Base-by-base conservation (phyloP, 2,888 invertebrate species). In the Merodon equestris region DNA sequence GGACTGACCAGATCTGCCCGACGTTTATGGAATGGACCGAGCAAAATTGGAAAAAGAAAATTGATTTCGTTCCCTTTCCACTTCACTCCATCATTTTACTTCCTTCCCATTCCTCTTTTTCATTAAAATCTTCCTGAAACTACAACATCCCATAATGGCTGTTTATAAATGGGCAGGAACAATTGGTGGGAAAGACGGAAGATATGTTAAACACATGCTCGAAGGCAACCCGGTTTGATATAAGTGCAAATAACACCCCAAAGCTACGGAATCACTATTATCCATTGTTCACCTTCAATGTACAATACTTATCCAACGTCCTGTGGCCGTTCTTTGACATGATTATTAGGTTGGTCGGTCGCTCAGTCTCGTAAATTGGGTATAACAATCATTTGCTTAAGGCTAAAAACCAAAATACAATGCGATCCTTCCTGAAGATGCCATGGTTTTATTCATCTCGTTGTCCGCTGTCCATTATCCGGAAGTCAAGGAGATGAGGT, bases 201-300 rank as follows among this genome's bases (percentile, higher is more conserved):
- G n/a, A n/a, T n/a, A n/a, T n/a, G n/a, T n/a, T 61, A 66, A 72
- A 34, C 64, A 58, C 44, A 72, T 56, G 56, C 56, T 61, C 48
- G 7, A 60, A 51, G 57, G 66, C 66, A 60, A 48, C 45, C 54
- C 48, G 40, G 44, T 66, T 57, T 72, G 66, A 61, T 72, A 72
- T 61, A 72, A 77, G 76, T 77, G 76, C 72, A 67, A 72, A 77
- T 77, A 72, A 77, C 72, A 61, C 61, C 71, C 76, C 76, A 51
- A 56, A 72, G 72, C 61, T 45, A 61, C 50, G 40, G 45, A 60
- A 56, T 72, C 60, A 45, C 60, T 71, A 45, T 45, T 71, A 71
- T 76, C 54, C 51, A 53, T 66, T 66, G 61, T 57, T 72, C 66
- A 72, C 72, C 76, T 72, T 61, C 47, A 18, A 67, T 56, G 67